Base-by-base conservation (phyloP, 2,113 vertebrate genomes). In the Sialia sialis region DNA sequence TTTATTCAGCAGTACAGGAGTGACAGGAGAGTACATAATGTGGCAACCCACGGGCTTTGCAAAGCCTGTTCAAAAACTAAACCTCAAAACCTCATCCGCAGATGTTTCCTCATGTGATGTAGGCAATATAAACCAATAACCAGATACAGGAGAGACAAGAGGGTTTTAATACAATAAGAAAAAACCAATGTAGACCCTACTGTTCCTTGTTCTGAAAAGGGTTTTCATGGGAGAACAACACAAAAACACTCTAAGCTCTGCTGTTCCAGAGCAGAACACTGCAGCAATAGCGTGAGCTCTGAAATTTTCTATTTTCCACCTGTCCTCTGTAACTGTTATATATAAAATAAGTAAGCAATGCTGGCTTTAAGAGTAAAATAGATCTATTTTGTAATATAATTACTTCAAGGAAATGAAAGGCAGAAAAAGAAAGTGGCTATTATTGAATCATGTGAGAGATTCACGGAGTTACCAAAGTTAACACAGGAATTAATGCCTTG, bases 371-470 rank as follows among this genome's bases (percentile, higher is more conserved):
- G 73, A 91, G 38, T 56, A 60, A 86, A 90, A 84, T 27, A 76
- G 51, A 77, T 89, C 43, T 70, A 54, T 66, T 84, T 70, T 38
- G 32, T 87, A 94, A 86, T 55, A 48, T 3, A 70, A 95, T 87
- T 94, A 84, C 60, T 93, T 83, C 44, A 85, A 87, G 93, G 78
- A 91, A 95, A 95, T 84, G 79, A 76, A 89, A 82, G 87, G 74
- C 52, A 82, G 44, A 79, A 78, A 84, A 91, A 90, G 51, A 74
- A 94, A 87, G 87, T 49, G 44, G 62, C 8, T 56, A 46, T 91
- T 94, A 93, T 49, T 54, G 70, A 91, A 83, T 88, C 87, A 54
- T 4, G 23, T 54, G 44, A 86, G 78, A 81, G 66, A 60, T 19
- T 68, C 41, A 54, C 26, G 39, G 64, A 58, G 32, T 11, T 58